A percentile compares a stretch with the other conserved stretches of the same genome.
Evolutionary conservation across 2,797 vertebrate species (phyloP).

Genomic region (Xenops minutus): DNA sequence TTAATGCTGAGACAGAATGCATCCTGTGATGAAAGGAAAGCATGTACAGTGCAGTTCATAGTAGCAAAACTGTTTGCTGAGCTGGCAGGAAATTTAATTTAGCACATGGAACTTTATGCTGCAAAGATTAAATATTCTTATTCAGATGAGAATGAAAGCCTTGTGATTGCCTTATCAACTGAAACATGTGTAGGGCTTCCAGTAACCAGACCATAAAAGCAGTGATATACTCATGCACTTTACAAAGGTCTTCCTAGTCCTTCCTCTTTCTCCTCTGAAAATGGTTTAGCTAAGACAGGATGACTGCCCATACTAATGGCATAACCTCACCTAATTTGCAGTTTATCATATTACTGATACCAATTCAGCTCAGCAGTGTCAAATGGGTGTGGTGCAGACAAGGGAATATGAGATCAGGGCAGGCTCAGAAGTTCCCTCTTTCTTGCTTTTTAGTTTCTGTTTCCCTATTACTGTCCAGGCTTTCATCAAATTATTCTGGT

Average conservation of each 20-base stretch:
- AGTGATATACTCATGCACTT: background rate
- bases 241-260: conserved; percentile 20
- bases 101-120: conserved; percentile 4
- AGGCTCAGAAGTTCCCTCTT: background rate
- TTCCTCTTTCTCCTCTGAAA: conserved; percentile 1
- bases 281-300: background rate
- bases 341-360: background rate
- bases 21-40: conserved; percentile 57
- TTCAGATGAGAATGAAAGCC: conserved; percentile 29
- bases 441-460: background rate
- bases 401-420: background rate
- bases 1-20: conserved; percentile 1
- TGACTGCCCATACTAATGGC: background rate
- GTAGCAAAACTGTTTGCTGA: conserved; percentile 55
- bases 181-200: conserved; percentile 15
- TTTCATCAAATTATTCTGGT: background rate
- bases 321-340: background rate
- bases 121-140: conserved; percentile 50
- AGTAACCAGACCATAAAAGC: conserved; percentile 32
- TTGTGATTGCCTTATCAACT: conserved; percentile 45
- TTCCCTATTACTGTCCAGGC: background rate
- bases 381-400: background rate
- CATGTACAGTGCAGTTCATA: conserved; percentile 56
- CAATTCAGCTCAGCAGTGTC: background rate
- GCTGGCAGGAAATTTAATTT: conserved; percentile 63